phyloP scores from a whole-genome alignment of 2,888 invertebrate species.

The Caenorhabditis auriculariae region DNA sequence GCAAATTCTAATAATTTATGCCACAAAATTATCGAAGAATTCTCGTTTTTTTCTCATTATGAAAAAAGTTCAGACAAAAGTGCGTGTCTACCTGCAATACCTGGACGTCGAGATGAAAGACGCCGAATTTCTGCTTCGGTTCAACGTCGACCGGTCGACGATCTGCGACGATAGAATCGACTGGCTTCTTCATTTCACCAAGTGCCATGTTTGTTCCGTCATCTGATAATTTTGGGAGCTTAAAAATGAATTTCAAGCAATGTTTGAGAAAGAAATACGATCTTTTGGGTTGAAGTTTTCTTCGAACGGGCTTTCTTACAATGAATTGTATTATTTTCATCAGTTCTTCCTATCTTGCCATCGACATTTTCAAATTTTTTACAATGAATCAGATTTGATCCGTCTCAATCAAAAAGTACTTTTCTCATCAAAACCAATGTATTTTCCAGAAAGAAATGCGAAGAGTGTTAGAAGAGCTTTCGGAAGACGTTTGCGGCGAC shows the following conservation, averaged over 20 bases:
- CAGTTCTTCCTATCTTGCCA: too few relatives aligned
- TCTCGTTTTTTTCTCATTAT: too few relatives aligned
- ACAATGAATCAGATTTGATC: too few relatives aligned
- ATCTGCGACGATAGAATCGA: slow-evolving; percentile 29
- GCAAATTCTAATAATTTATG: not conserved
- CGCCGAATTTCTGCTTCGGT: slow-evolving; percentile 14
- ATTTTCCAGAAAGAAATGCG: slow-evolving; percentile 44
- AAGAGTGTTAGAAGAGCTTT: slow-evolving; percentile 33
- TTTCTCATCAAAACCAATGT: too few relatives aligned
- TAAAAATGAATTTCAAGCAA: not conserved
- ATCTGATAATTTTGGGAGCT: not conserved
- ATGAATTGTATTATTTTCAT: too few relatives aligned
- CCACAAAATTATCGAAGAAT: not conserved
- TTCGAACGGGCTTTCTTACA: too few relatives aligned
- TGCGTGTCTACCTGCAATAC: slow-evolving; percentile 16
- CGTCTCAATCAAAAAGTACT: too few relatives aligned
- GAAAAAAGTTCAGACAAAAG: slow-evolving; percentile 10
- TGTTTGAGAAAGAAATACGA: too few relatives aligned
- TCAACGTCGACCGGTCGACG: slow-evolving; percentile 27
- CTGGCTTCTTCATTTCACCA: slow-evolving; percentile 28
- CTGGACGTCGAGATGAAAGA: slow-evolving; percentile 25
- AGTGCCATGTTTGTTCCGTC: slow-evolving; percentile 24
- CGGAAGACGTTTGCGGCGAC: slow-evolving; percentile 38
- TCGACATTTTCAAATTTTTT: too few relatives aligned
- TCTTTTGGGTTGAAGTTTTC: too few relatives aligned